Evolutionary conservation across 2,113 vertebrate genomes (phyloP).

Genomic region (Charadrius vociferus): DNA sequence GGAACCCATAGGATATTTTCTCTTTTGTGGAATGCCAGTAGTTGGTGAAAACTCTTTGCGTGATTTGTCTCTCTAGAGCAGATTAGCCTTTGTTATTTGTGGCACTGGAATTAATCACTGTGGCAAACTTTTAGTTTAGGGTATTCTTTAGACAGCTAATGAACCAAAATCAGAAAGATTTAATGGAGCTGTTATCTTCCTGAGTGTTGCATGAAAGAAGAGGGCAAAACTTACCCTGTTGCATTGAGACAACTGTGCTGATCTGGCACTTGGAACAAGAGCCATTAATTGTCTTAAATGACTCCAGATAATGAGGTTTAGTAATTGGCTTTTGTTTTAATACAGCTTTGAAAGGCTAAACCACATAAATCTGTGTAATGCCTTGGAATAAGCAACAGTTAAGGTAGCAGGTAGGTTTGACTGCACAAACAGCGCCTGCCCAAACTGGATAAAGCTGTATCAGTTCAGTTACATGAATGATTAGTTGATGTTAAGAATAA

Average conservation of each 20-base stretch:
- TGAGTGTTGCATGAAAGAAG: background rate
- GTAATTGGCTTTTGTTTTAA: conserved; percentile 73
- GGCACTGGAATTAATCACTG: conserved; percentile 37
- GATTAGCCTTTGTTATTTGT: conserved; percentile 34
- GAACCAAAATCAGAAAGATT: conserved; percentile 21
- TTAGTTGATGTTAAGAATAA: background rate
- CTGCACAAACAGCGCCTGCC: background rate
- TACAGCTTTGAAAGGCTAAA: conserved; percentile 69
- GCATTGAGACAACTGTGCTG: background rate
- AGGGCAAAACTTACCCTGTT: background rate
- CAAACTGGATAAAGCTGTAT: background rate
- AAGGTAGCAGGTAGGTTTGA: background rate
- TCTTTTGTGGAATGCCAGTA: background rate
- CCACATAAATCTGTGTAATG: conserved; percentile 15
- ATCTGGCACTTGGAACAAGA: conserved; percentile 34
- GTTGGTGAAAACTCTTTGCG: background rate
- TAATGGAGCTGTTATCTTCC: background rate
- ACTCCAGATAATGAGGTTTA: conserved; percentile 60
- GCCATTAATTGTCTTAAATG: conserved; percentile 50
- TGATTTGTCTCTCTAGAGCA: background rate
- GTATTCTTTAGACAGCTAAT: conserved; percentile 26
- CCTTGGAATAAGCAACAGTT: background rate
- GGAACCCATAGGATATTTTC: background rate
- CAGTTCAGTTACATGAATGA: background rate
- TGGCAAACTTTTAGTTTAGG: conserved; percentile 27